Evolutionary conservation across 2,797 vertebrate genomes (phyloP).

Genomic region (Poeciliopsis gracilis): DNA sequence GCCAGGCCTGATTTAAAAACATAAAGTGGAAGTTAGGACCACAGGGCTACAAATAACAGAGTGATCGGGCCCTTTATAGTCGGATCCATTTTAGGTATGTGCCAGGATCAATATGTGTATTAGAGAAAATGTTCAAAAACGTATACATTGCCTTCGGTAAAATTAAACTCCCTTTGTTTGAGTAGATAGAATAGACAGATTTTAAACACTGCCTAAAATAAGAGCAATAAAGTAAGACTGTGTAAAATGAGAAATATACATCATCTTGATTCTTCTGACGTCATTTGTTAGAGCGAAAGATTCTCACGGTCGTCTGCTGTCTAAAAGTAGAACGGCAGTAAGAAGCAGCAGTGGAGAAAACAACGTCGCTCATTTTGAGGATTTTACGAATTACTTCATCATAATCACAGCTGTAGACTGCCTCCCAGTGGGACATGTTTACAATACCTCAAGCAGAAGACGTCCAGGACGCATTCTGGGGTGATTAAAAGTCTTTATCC

Average conservation of each 20-base stretch:
- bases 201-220: not conserved
- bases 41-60: constrained; percentile 22
- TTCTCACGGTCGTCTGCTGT: not conserved
- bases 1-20: constrained; percentile 19
- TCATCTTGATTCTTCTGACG: not conserved
- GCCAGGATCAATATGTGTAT: not conserved
- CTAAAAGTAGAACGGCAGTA: not conserved
- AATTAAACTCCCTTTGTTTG: not conserved
- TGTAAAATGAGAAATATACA: not conserved
- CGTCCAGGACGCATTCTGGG: not conserved
- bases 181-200: not conserved
- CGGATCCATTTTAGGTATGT: not conserved
- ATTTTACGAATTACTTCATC: not conserved
- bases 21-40: constrained; percentile 16
- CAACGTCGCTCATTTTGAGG: not conserved
- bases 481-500: not conserved
- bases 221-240: not conserved
- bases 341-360: not conserved
- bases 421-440: not conserved
- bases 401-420: not conserved
- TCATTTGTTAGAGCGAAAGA: not conserved
- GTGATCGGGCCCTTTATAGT: constrained; percentile 8
- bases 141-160: not conserved
- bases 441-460: not conserved
- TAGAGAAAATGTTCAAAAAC: not conserved